These are phyloP conservation scores for Euglossa dilemma DNA, from an alignment of 1,140 invertebrate species.

Conservation along the genomic window DNA sequence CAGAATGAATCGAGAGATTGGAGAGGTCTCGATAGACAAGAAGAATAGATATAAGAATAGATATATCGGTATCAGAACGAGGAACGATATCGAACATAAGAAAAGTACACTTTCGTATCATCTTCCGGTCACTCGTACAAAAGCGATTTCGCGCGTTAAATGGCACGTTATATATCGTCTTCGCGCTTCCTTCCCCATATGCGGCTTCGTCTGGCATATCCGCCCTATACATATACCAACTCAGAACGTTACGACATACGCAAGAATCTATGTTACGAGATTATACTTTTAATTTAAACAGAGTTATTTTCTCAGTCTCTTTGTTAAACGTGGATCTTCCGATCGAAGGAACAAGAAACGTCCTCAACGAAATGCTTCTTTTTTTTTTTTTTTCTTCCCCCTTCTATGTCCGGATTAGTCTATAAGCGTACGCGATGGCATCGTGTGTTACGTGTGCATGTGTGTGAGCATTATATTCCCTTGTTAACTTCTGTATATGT, in stretches of 20 bases:
- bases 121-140: slow-evolving; percentile 66
- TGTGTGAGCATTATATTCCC: background rate
- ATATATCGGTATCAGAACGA: slow-evolving; percentile 30
- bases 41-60: slow-evolving; percentile 36
- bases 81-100: slow-evolving; percentile 73
- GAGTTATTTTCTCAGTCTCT: slow-evolving; percentile 15
- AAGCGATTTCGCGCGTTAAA: slow-evolving; percentile 45
- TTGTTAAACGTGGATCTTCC: background rate
- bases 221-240: slow-evolving; percentile 42
- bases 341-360: slow-evolving; percentile 23
- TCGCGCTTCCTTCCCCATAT: background rate
- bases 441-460: background rate
- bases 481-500: slow-evolving; percentile 70
- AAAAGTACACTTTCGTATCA: slow-evolving; percentile 67
- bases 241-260: background rate
- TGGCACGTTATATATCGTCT: background rate
- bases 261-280: background rate
- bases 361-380: background rate
- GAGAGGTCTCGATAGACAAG: slow-evolving; percentile 8
- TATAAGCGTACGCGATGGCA: background rate
- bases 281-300: background rate
- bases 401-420: background rate
- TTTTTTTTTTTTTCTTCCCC: background rate
- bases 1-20: slow-evolving; percentile 17
- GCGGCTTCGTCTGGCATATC: background rate